phyloP scores from a whole-genome alignment of 2,888 invertebrate genomes.

The Epinotia ramella region DNA sequence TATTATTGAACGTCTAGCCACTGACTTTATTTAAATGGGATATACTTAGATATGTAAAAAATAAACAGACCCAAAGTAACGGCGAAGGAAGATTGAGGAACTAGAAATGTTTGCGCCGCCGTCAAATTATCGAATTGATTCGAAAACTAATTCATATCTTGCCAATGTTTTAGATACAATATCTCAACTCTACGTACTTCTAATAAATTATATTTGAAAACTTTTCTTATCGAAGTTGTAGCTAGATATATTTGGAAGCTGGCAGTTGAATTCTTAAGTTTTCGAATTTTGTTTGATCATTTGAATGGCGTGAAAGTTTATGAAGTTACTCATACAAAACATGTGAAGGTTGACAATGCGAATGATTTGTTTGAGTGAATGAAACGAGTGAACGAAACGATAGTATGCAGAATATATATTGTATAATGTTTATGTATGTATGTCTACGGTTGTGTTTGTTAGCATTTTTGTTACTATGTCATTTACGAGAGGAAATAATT shows the following conservation, averaged over 20 bases:
- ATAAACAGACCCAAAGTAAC: constrained; percentile 6
- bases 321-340: constrained; percentile 15
- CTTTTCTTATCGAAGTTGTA: constrained; percentile 4
- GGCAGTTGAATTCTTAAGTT: constrained; percentile 23
- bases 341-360: constrained; percentile 20
- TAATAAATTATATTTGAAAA: background rate
- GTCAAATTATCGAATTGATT: background rate
- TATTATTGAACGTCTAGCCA: constrained; percentile 14
- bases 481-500: constrained; percentile 66
- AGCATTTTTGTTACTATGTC: constrained; percentile 73
- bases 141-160: constrained; percentile 10
- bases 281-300: constrained; percentile 12
- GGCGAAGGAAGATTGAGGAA: constrained; percentile 17
- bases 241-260: background rate
- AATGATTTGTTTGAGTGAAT: constrained; percentile 20
- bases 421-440: constrained; percentile 47
- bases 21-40: constrained; percentile 31
- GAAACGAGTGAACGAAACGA: constrained; percentile 16
- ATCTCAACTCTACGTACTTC: background rate
- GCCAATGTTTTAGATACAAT: background rate
- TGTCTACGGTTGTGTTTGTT: constrained; percentile 74
- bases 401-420: constrained; percentile 30
- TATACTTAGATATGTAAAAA: constrained; percentile 19
- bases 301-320: background rate
- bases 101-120: background rate